Evolutionary conservation across 1,140 invertebrate genomes (phyloP).

Genomic region (Danaus melanippus): DNA sequence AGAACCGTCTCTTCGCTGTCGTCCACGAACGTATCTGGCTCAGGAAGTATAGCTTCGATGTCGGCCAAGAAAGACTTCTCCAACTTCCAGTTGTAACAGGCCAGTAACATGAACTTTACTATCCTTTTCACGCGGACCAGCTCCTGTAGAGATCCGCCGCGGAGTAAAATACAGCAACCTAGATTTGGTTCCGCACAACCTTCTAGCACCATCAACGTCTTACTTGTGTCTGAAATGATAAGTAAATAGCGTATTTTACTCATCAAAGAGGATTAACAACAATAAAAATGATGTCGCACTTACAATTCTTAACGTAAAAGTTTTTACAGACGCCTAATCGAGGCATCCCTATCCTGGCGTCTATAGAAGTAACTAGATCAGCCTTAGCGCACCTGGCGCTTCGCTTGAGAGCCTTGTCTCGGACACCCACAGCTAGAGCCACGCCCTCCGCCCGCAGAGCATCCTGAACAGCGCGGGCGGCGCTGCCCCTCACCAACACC

Average conservation of each 20-base stretch:
- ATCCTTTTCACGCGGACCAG: constrained; percentile 88
- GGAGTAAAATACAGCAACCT: constrained; percentile 91
- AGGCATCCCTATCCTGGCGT: constrained; percentile 86
- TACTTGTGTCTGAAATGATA: constrained; percentile 73
- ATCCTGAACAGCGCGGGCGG: constrained; percentile 91
- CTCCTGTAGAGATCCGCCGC: constrained; percentile 84
- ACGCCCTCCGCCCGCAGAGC: constrained; percentile 85
- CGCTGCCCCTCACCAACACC: constrained; percentile 91
- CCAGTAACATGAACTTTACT: constrained; percentile 85
- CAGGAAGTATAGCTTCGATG: constrained; percentile 79
- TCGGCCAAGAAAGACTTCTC: constrained; percentile 94
- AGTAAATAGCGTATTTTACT: not conserved
- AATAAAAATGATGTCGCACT: constrained; percentile 25
- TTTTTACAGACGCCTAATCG: constrained; percentile 88
- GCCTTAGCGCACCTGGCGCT: constrained; percentile 88
- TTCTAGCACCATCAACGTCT: constrained; percentile 96
- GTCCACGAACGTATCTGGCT: constrained; percentile 51
- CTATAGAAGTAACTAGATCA: constrained; percentile 91
- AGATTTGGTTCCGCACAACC: constrained; percentile 87
- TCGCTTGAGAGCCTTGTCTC: constrained; percentile 86
- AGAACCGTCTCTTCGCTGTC: constrained; percentile 31
- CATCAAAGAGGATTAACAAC: constrained; percentile 3
- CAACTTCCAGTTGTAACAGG: constrained; percentile 92
- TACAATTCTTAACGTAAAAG: constrained; percentile 84
- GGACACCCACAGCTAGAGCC: constrained; percentile 91